Base-by-base conservation (phyloP, 1,140 invertebrate genomes). In the Apocrypta bakeri region DNA sequence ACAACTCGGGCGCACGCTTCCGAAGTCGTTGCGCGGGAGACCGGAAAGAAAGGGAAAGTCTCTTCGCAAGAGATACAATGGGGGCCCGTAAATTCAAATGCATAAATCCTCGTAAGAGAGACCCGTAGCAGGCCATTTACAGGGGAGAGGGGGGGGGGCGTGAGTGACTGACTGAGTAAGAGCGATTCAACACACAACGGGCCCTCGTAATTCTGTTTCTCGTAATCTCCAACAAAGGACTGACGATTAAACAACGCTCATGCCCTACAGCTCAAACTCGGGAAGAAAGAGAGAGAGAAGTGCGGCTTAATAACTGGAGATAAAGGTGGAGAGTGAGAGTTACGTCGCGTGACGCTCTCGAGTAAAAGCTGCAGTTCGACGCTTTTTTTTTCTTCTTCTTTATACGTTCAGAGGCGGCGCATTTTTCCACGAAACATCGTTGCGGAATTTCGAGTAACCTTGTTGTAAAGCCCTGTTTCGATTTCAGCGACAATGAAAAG, bases 161-260 rank as follows among this genome's bases (percentile, higher is more conserved):
- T n/a, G n/a, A n/a, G n/a, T n/a, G 11, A n/a, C 48, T 25, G 27
- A 37, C 33, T 42, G 64, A 76, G 48, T 77, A 71, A 63, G 73
- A 77, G 64, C 61, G 25, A 17, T 24, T 31, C 33, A 17, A 21
- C 48, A 42, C 40, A 76, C 33, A 71, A 76, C 33, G 37, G 40
- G 40, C 42, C 68, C 42, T 56, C 68, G 33, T 79, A 71, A 79
- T 79, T 72, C 68, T 79, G 78, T 71, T 79, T 79, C 66, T 79
- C 78, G 68, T 72, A 79, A 72, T 79, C 48, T 17, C 68, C 42
- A 72, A 72, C 68, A 61, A 79, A 61, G 68, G 25, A 29, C n/a
- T 42, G n/a, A n/a, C 27, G 66, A 79, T 79, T 72, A 79, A 79
- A 37, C 68, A 48, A 56, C 48, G 40, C 69, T 79, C 69, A 72